Conservation (phyloP, 64 coral and sea anemone genomes). For the Trachythela sp. region DNA sequence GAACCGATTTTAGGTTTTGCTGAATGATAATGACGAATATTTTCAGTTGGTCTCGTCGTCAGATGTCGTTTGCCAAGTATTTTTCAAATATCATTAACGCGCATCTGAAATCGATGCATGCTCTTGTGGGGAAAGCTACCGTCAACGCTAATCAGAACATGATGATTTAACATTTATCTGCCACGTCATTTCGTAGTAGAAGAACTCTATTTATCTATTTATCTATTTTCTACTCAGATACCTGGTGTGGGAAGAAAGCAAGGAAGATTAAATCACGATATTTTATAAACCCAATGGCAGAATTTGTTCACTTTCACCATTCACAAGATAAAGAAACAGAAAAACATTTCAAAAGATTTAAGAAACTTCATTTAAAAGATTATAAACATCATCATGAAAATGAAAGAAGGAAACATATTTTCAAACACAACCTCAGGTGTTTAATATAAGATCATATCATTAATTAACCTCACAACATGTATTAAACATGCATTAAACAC, state of each 20-base stretch:
- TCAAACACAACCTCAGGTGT: slow-evolving; percentile 96
- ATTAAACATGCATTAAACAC: too few species aligned
- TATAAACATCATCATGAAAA: slow-evolving; percentile 59
- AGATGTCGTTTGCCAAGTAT: too few species aligned
- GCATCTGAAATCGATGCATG: too few species aligned
- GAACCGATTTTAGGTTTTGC: too few species aligned
- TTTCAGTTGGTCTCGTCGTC: too few species aligned
- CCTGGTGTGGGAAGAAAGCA: slow-evolving; percentile 55
- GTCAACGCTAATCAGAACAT: too few species aligned
- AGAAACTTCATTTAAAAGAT: slow-evolving; percentile 61
- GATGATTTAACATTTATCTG: too few species aligned
- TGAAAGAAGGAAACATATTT: slow-evolving; percentile 83
- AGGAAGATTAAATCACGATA: slow-evolving; percentile 72
- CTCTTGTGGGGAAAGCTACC: too few species aligned
- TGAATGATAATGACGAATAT: too few species aligned
- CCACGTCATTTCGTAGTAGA: background rate
- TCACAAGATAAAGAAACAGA: slow-evolving; percentile 80
- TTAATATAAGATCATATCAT: background rate
- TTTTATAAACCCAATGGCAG: slow-evolving; percentile 93
- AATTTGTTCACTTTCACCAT: slow-evolving; percentile 89
- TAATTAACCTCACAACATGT: too few species aligned
- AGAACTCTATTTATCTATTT: background rate
- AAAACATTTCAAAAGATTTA: slow-evolving; percentile 73
- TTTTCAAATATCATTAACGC: too few species aligned
- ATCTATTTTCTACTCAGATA: slow-evolving; percentile 40